These are phyloP conservation scores for Drosophila prosaltans DNA, from an alignment of 1,140 invertebrate genomes.

Conservation along the genomic window DNA sequence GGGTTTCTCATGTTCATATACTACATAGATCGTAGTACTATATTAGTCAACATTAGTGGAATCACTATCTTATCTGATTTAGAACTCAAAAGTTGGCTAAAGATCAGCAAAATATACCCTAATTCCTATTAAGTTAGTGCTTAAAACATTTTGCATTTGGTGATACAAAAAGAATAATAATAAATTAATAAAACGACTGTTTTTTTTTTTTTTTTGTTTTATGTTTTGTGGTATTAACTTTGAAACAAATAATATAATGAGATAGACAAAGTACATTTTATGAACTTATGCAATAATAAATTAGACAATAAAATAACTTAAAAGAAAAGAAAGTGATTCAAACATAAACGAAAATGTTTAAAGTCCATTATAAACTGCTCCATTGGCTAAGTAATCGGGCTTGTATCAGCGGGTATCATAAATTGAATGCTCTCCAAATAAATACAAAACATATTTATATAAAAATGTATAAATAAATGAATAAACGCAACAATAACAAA, in stretches of 20 bases:
- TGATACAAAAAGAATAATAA: background rate
- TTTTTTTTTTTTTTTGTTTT: background rate
- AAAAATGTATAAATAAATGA: background rate
- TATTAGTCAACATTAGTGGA: no score
- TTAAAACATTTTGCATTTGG: slow-evolving; percentile 17
- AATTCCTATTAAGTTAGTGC: no score
- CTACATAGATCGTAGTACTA: no score
- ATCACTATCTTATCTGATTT: no score
- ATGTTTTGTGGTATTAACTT: background rate
- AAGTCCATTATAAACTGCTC: background rate
- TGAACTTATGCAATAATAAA: slow-evolving; percentile 17
- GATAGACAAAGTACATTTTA: slow-evolving; percentile 9
- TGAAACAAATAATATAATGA: background rate
- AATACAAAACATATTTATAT: background rate
- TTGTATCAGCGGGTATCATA: slow-evolving; percentile 1
- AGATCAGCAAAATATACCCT: no score
- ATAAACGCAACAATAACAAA: background rate
- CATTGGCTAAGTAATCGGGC: background rate
- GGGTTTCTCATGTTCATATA: no score
- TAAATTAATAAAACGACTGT: background rate
- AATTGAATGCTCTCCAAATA: background rate
- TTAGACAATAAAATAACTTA: slow-evolving; percentile 27
- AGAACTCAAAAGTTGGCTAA: no score
- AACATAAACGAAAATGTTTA: background rate
- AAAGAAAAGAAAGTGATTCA: slow-evolving; percentile 35